Evolutionary conservation across 2,113 vertebrate species (phyloP), one percentile per base, ranked within the genome.

Genomic region (Tor tambroides): DNA sequence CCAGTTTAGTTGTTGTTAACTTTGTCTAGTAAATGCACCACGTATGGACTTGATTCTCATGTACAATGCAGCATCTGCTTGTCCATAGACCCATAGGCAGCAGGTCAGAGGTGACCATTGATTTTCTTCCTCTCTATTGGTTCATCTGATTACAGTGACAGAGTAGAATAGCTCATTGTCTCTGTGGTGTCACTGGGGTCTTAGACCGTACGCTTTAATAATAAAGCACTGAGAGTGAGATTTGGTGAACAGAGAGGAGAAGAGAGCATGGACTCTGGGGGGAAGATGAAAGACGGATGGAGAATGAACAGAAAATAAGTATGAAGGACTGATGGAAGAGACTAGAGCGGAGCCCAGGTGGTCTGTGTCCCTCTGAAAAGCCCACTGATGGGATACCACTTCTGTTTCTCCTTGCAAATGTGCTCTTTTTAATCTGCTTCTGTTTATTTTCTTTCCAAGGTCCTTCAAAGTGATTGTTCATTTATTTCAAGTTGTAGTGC

Each of bases 151-250:
- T 82, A 61, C 23, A 6, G 49, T 63, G 56, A 63, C 32, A 14
- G 6, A 84, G 85, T 86, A 81, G 86, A 86, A 85, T 61, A 51
- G 67, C 79, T 85, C 85, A 85, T 88, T 88, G 89, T 90, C 77
- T 85, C 2, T 7, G 8, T 46, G 79, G 88, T 56, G 35, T 76
- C 82, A 75, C 46, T 19, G 14, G 59, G 85, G 88, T 87, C 77
- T 38, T 59, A 85, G 82, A 85, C 35, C 43, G 5, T 81, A 41
- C 1, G 85, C 89, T 88, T 84, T 90, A 78, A 88, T 90, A 86
- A 80, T 81, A 86, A 56, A 43, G 76, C 43, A 14, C 17, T 65
- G 77, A 56, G 84, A 76, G 84, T 63, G 81, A 46, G 63, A 83
- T 83, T 83, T 3, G 38, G 61, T 6, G n/a, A 80, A 76, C 15